Percentiles rank a stretch among this genome's conserved stretches.
Conservation (phyloP, 2,113 vertebrate species). For the Thermophis baileyi region DNA sequence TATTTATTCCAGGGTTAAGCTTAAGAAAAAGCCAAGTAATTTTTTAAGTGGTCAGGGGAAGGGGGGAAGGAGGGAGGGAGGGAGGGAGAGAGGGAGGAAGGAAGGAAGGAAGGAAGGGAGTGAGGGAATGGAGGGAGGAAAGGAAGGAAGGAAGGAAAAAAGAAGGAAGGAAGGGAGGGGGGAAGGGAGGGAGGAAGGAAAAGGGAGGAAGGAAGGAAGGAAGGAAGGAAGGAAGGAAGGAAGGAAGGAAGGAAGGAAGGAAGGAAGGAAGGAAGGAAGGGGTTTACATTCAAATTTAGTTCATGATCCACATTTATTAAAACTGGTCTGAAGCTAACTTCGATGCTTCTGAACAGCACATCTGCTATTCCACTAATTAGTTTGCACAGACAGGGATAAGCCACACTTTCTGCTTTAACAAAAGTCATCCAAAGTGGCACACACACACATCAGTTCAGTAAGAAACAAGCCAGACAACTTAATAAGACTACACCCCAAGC, state of each 20-base stretch:
- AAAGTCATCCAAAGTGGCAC: background rate
- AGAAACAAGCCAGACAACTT: background rate
- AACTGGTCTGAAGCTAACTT: background rate
- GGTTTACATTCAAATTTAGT: background rate
- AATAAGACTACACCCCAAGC: background rate
- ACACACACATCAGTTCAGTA: background rate
- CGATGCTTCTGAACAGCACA: background rate
- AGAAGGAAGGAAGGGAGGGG: too few species aligned
- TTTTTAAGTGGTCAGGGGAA: background rate
- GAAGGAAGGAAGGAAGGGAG: background rate
- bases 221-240: too few species aligned
- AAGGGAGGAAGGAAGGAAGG: fast-evolving
- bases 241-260: background rate
- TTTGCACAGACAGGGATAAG: background rate
- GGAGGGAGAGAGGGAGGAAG: too few species aligned
- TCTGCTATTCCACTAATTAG: background rate
- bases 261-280: background rate
- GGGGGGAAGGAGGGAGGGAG: background rate
- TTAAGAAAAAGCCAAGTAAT: background rate
- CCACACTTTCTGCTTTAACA: background rate
- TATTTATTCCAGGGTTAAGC: background rate
- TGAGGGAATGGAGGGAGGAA: too few species aligned
- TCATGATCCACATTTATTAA: background rate
- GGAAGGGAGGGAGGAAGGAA: background rate
- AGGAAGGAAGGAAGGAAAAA: too few species aligned